Conservation (phyloP, 2,888 invertebrate genomes). For the Phyto melanocephala region DNA sequence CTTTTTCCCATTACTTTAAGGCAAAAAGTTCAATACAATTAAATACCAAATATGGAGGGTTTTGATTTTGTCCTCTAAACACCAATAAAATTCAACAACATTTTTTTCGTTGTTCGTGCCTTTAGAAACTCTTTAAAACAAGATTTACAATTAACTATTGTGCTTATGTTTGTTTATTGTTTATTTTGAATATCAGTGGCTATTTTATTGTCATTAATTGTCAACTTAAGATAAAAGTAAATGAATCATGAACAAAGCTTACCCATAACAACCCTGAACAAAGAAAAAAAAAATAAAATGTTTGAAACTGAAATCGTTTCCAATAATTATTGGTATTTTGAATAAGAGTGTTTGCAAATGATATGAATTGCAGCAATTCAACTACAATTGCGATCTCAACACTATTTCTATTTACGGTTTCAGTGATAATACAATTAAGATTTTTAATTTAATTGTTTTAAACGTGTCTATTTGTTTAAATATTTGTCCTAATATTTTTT, state of each 20-base stretch:
- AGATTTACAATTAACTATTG: no score
- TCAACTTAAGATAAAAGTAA: conserved; percentile 59
- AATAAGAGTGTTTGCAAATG: background rate
- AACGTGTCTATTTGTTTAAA: background rate
- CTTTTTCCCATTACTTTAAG: background rate
- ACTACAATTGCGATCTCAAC: background rate
- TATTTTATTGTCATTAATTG: conserved; percentile 61
- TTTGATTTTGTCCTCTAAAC: background rate
- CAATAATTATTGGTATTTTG: background rate
- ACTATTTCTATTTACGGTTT: no score
- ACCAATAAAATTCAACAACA: background rate
- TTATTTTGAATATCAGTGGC: conserved; percentile 53
- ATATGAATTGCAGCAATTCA: conserved; percentile 8
- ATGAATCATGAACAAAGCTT: background rate
- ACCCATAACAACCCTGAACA: conserved; percentile 1
- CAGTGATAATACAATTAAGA: background rate
- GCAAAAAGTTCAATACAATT: conserved; percentile 27
- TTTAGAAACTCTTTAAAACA: no score
- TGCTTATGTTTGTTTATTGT: no score
- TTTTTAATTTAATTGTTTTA: background rate
- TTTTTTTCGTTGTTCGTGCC: no score
- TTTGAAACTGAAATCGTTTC: background rate
- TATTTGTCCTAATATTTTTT: no score
- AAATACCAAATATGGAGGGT: conserved; percentile 40
- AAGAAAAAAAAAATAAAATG: no score